Evolutionary conservation across 2,113 vertebrate genomes (phyloP).

Genomic region (Urocynchramus pylzowi): DNA sequence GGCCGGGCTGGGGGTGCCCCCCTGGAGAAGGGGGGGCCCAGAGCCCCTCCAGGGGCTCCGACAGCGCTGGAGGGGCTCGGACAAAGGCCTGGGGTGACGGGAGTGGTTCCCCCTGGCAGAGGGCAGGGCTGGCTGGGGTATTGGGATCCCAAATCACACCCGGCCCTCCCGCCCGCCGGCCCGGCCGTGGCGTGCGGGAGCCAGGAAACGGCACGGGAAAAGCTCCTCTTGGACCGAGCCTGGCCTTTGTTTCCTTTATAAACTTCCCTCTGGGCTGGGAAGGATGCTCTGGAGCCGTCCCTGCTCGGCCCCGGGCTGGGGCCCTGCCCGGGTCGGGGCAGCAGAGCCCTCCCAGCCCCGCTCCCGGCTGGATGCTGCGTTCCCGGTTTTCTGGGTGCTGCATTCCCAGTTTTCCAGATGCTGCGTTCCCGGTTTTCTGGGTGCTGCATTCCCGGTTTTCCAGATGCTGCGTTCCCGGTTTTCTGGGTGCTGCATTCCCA

Average conservation of each 20-base stretch:
- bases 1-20: too few species aligned
- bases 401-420: background rate
- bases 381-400: too few species aligned
- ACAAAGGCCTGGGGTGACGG: fast-evolving
- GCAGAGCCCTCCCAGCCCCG: fast-evolving
- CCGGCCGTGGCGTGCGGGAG: background rate
- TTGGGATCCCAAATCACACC: background rate
- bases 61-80: background rate
- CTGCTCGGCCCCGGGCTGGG: background rate
- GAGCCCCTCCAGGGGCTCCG: background rate
- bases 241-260: conserved; percentile 9
- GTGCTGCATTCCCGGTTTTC: background rate
- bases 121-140: fast-evolving
- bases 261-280: background rate
- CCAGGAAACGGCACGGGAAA: background rate
- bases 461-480: background rate
- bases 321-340: background rate
- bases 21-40: background rate
- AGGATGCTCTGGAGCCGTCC: background rate
- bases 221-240: background rate
- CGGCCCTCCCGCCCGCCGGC: fast-evolving
- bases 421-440: too few species aligned
- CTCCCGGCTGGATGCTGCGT: background rate
- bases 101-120: fast-evolving
- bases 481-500: background rate